phyloP scores from a whole-genome alignment of 2,113 vertebrate species.

The Oreotrochilus melanogaster region DNA sequence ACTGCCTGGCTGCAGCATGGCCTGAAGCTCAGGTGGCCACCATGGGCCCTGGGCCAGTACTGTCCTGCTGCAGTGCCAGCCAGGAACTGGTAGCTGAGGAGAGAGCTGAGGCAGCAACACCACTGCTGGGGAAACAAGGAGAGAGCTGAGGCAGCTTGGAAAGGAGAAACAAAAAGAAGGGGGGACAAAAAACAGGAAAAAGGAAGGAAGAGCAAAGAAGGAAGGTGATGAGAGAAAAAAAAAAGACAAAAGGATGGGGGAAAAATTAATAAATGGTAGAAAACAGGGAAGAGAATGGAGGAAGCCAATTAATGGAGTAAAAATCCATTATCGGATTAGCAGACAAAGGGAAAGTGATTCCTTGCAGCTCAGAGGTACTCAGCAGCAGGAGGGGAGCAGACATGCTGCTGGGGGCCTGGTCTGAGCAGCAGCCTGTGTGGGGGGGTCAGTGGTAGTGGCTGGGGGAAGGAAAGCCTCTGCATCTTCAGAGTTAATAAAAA shows the following conservation, averaged over 20 bases:
- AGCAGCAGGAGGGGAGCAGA: rapidly evolving
- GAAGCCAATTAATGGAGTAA: slow-evolving; percentile 31
- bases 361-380: background rate
- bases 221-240: background rate
- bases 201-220: background rate
- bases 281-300: background rate
- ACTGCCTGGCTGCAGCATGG: background rate
- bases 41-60: background rate
- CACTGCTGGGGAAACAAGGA: background rate
- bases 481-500: slow-evolving; percentile 45
- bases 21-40: background rate
- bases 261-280: background rate
- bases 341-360: background rate
- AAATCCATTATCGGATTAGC: slow-evolving; percentile 12
- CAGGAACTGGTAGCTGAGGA: slow-evolving; percentile 45
- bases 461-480: background rate
- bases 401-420: background rate
- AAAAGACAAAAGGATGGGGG: background rate
- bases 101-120: background rate
- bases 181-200: background rate
- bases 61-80: background rate
- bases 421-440: background rate
- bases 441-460: background rate
- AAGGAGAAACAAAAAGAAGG: background rate
- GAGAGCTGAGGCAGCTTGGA: background rate